Evolutionary conservation across 2,113 vertebrate genomes (phyloP), one percentile per base, ranked within the genome.

Genomic region (Sakesphorus luctuosus): DNA sequence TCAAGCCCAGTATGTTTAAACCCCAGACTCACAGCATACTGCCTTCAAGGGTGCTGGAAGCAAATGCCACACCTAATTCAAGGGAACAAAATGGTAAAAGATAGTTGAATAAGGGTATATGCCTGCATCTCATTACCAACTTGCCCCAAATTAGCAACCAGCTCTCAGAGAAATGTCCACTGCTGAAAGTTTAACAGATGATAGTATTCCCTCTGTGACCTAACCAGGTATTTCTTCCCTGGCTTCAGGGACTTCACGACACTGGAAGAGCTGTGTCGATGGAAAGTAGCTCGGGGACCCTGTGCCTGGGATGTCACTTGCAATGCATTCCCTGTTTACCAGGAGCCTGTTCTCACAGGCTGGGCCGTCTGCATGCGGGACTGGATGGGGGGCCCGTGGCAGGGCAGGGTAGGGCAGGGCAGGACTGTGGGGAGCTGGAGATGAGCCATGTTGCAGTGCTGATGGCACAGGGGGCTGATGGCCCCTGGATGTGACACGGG

Each of bases 281-380:
- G 66, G 43, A 33, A 46, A 18, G 56, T 4, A 61, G 47, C 29
- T 3, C 1, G 16, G 18, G 28, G 5, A 28, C 8, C 7, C 56
- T 31, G 23, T 29, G 23, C 21, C 33, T 15, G 38, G 31, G 46
- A 13, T 7, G 1, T 10, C 47, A 9, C 43, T 24, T 23, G 55
- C 56, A 33, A 16, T 0, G 20, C 3, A 1, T 17, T 46, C 53
- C 3, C 24, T 63, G n/a, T 11, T 44, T 10, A 13, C 18, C 25
- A 43, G 50, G 8, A 92, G 28, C 24, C 31, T 25, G 31, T 31
- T 53, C 35, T n/a, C 4, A 2, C 24, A 20, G 38, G 23, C 33
- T 44, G 26, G 38, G 19, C 31, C 2, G 1, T 10, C 46, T 6
- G 4, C 1, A 1, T 11, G 5, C 62, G 29, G 55, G 24, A 28